Evolutionary conservation across 2,888 invertebrate genomes (phyloP).

Genomic region (Brachycybe producta): DNA sequence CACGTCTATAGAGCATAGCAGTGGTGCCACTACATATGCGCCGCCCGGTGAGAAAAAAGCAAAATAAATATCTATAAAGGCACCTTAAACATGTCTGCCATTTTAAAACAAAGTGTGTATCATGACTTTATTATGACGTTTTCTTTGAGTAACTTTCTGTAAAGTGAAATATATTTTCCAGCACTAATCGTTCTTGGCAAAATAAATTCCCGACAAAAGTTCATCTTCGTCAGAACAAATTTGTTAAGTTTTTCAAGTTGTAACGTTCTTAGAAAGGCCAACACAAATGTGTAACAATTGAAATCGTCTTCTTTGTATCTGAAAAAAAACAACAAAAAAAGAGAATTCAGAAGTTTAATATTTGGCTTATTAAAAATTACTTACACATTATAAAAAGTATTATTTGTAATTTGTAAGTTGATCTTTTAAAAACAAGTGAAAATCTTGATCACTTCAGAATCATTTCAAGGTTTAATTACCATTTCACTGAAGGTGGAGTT

Average conservation of each 20-base stretch:
- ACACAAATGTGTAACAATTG: conserved; percentile 77
- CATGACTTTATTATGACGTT: conserved; percentile 1
- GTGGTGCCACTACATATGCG: too few relatives aligned
- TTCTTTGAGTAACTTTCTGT: conserved; percentile 42
- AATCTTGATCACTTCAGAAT: too few relatives aligned
- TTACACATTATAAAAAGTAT: neutral
- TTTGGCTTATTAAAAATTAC: neutral
- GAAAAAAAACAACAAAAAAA: conserved; percentile 10
- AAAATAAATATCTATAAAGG: too few relatives aligned
- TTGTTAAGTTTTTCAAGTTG: conserved; percentile 56
- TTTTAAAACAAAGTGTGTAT: neutral
- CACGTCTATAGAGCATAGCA: too few relatives aligned
- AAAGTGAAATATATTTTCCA: conserved; percentile 70
- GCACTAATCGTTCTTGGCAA: conserved; percentile 67
- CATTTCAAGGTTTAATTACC: too few relatives aligned
- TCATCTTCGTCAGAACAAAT: conserved; percentile 50
- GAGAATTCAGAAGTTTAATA: neutral
- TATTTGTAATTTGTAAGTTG: neutral
- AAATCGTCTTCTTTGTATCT: conserved; percentile 57
- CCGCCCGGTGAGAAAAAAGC: too few relatives aligned
- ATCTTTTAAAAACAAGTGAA: neutral
- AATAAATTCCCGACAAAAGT: conserved; percentile 67
- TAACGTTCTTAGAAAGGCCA: conserved; percentile 60
- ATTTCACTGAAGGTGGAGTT: too few relatives aligned
- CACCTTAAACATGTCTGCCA: neutral